phyloP scores from a whole-genome alignment of 2,888 invertebrate species.

The Mechanitis mazaeus region DNA sequence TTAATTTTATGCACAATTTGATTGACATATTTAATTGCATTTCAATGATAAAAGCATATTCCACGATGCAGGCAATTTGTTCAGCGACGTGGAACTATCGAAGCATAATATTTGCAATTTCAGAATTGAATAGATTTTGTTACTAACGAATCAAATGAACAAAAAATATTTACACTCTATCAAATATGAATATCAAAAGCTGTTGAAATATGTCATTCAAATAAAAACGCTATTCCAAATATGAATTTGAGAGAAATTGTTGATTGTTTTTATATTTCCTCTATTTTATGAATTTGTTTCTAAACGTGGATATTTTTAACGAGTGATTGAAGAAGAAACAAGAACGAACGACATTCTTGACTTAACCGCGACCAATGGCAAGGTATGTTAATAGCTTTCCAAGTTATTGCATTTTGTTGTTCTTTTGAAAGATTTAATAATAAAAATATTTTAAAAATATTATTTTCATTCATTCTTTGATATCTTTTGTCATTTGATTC shows the following conservation, averaged over 20 bases:
- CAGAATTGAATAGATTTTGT: constrained; percentile 23
- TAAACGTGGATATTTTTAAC: too few relatives aligned
- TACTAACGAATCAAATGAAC: constrained; percentile 28
- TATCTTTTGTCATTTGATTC: background rate
- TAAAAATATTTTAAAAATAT: too few relatives aligned
- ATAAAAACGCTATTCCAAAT: constrained; percentile 8
- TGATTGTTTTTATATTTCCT: constrained; percentile 5
- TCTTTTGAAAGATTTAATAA: too few relatives aligned
- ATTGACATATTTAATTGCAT: constrained; percentile 26
- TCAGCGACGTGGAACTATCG: constrained; percentile 19
- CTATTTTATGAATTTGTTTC: constrained; percentile 3
- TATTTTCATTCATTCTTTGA: too few relatives aligned
- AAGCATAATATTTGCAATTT: constrained; percentile 25
- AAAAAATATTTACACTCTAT: constrained; percentile 26
- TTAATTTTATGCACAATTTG: constrained; percentile 8
- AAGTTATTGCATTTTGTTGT: background rate
- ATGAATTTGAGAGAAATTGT: constrained; percentile 9
- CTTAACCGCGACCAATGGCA: constrained; percentile 1
- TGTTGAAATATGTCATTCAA: constrained; percentile 8
- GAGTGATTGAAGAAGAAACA: background rate
- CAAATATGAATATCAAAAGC: constrained; percentile 19
- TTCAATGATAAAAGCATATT: constrained; percentile 22
- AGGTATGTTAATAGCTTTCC: constrained; percentile 1
- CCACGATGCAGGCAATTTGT: constrained; percentile 25
- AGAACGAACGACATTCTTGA: background rate